Percentiles rank a stretch among this genome's conserved stretches.
Evolutionary conservation across 2,888 invertebrate genomes (phyloP).

Genomic region (Cyclophora punctaria): DNA sequence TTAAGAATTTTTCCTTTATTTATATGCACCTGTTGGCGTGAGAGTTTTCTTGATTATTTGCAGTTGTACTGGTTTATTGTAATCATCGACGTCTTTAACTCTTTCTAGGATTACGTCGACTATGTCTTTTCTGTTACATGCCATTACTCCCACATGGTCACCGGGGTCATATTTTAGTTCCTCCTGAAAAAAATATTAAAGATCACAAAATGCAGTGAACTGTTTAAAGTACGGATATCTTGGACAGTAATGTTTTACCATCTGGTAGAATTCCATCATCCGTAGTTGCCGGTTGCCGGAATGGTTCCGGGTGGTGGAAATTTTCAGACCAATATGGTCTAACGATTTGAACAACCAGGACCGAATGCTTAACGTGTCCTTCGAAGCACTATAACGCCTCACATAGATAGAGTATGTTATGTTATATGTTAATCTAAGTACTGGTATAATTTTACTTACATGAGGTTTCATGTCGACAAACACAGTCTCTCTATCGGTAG

Average conservation of each 20-base stretch:
- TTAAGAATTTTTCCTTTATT: neutral
- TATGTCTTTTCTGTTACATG: slow-evolving; percentile 84
- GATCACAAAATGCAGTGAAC: neutral
- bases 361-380: too few species aligned
- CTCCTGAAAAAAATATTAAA: slow-evolving; percentile 31
- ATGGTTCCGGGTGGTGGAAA: too few species aligned
- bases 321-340: neutral
- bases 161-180: slow-evolving; percentile 87
- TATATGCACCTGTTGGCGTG: slow-evolving; percentile 81
- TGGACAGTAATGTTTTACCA: too few species aligned
- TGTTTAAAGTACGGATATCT: too few species aligned
- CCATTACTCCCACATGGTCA: slow-evolving; percentile 94
- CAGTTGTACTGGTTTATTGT: slow-evolving; percentile 81
- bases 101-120: slow-evolving; percentile 85
- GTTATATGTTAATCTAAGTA: too few species aligned
- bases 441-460: slow-evolving; percentile 31
- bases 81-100: slow-evolving; percentile 79
- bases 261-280: too few species aligned
- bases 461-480: slow-evolving; percentile 73
- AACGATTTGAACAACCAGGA: neutral
- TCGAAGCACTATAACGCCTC: too few species aligned
- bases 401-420: too few species aligned
- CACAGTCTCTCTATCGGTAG: slow-evolving; percentile 72
- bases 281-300: too few species aligned
- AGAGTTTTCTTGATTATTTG: slow-evolving; percentile 89